These are phyloP conservation scores for Hydrolagus affinis DNA, from an alignment of 2,113 vertebrate genomes.

Conservation along the genomic window DNA sequence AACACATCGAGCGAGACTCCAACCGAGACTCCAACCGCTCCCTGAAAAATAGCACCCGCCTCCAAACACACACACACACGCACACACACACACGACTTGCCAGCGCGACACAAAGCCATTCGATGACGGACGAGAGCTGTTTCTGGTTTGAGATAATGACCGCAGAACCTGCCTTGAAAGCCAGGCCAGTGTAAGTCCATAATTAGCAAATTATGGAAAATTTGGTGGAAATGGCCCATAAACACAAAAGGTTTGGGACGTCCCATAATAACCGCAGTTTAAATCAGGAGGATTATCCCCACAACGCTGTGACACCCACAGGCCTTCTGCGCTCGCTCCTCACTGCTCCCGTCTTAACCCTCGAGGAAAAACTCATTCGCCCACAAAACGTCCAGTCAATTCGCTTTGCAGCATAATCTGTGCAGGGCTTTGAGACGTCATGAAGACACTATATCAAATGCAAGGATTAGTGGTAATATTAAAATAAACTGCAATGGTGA, in stretches of 20 bases:
- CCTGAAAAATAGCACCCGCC: too few species aligned
- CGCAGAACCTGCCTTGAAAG: neutral
- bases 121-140: neutral
- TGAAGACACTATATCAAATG: too few species aligned
- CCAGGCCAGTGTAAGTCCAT: neutral
- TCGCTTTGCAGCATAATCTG: too few species aligned
- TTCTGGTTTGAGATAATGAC: neutral
- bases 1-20: too few species aligned
- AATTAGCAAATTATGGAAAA: constrained; percentile 23
- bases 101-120: neutral
- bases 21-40: too few species aligned
- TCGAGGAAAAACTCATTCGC: neutral
- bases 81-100: too few species aligned
- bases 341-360: neutral
- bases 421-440: too few species aligned
- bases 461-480: too few species aligned
- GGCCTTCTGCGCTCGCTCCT: neutral
- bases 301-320: constrained; percentile 10
- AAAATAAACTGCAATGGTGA: too few species aligned
- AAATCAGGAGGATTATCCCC: constrained; percentile 19
- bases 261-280: neutral
- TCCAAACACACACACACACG: too few species aligned
- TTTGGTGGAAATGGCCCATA: constrained; percentile 28
- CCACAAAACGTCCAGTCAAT: too few species aligned
- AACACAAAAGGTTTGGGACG: constrained; percentile 17